Conservation (phyloP, 2,888 invertebrate genomes). For the Drosophila anomalipes region DNA sequence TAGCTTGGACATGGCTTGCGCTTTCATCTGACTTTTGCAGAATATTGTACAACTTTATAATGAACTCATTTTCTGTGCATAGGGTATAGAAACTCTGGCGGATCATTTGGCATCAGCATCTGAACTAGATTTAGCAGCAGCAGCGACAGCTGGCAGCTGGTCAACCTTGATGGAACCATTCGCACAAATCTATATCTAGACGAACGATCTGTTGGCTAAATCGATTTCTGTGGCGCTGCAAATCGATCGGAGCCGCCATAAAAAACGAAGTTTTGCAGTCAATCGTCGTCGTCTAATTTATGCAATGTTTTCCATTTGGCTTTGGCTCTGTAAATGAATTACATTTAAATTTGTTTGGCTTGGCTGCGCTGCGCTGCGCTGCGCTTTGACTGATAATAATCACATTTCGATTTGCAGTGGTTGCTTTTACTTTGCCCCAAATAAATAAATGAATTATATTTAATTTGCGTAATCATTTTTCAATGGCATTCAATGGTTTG, state of each 20-base stretch:
- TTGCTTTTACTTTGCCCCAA: constrained; percentile 61
- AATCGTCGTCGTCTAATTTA: constrained; percentile 54
- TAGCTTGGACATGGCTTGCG: neutral
- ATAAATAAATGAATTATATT: constrained; percentile 69
- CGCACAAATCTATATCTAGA: constrained; percentile 47
- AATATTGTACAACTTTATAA: constrained; percentile 6
- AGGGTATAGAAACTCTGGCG: constrained; percentile 27
- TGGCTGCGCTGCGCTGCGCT: constrained; percentile 51
- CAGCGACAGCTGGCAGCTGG: constrained; percentile 57
- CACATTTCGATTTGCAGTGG: constrained; percentile 47
- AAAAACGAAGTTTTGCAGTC: constrained; percentile 50
- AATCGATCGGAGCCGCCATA: constrained; percentile 68
- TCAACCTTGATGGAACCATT: constrained; percentile 65
- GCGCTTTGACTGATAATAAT: constrained; percentile 68
- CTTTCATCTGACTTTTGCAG: neutral
- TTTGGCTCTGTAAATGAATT: constrained; percentile 61
- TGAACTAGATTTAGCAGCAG: constrained; percentile 56
- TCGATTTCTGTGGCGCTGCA: constrained; percentile 51
- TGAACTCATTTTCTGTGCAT: neutral
- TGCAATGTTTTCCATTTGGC: constrained; percentile 63
- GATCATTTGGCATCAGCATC: constrained; percentile 17
- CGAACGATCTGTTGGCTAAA: constrained; percentile 64
- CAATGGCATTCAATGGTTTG: constrained; percentile 60
- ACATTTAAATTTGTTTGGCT: constrained; percentile 70
- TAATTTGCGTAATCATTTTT: constrained; percentile 74